Conservation (phyloP, 2,888 invertebrate species). For the Tenthredo scrophulariae region DNA sequence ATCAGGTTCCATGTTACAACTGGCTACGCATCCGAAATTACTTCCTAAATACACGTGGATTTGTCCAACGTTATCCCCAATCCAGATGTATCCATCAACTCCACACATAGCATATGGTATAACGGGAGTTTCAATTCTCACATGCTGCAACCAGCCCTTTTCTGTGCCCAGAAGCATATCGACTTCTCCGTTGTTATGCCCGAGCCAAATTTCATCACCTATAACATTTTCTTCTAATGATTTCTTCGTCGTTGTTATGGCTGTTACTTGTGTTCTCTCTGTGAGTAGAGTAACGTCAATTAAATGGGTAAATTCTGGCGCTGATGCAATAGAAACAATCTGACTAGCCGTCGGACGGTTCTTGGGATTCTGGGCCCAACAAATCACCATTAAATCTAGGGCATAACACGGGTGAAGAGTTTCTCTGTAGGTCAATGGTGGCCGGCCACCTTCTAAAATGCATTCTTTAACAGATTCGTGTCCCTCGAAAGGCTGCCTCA, state of each 20-base stretch:
- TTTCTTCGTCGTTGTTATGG: slow-evolving; percentile 77
- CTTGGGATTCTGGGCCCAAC: slow-evolving; percentile 94
- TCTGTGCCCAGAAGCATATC: slow-evolving; percentile 82
- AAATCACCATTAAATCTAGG: slow-evolving; percentile 96
- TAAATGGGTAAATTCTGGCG: slow-evolving; percentile 95
- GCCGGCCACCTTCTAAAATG: slow-evolving; percentile 96
- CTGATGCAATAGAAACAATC: slow-evolving; percentile 93
- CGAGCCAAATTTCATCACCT: slow-evolving; percentile 86
- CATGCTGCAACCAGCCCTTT: slow-evolving; percentile 83
- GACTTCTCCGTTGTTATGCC: slow-evolving; percentile 84
- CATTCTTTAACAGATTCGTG: slow-evolving; percentile 98
- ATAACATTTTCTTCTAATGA: slow-evolving; percentile 70
- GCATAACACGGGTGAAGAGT: slow-evolving; percentile 92
- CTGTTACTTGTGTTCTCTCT: slow-evolving; percentile 84
- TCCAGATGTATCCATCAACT: slow-evolving; percentile 90
- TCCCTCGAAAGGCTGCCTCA: slow-evolving; percentile 97
- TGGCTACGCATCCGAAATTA: slow-evolving; percentile 75
- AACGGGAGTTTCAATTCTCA: slow-evolving; percentile 79
- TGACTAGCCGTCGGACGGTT: slow-evolving; percentile 96
- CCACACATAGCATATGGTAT: slow-evolving; percentile 87
- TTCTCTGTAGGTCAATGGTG: slow-evolving; percentile 91
- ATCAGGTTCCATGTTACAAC: slow-evolving; percentile 82
- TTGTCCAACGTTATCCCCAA: slow-evolving; percentile 93
- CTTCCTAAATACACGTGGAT: slow-evolving; percentile 88
- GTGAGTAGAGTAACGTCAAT: slow-evolving; percentile 88